Percentiles rank a stretch among this genome's conserved stretches.
Evolutionary conservation across 2,113 vertebrate species (phyloP).

Genomic region (Channa argus): DNA sequence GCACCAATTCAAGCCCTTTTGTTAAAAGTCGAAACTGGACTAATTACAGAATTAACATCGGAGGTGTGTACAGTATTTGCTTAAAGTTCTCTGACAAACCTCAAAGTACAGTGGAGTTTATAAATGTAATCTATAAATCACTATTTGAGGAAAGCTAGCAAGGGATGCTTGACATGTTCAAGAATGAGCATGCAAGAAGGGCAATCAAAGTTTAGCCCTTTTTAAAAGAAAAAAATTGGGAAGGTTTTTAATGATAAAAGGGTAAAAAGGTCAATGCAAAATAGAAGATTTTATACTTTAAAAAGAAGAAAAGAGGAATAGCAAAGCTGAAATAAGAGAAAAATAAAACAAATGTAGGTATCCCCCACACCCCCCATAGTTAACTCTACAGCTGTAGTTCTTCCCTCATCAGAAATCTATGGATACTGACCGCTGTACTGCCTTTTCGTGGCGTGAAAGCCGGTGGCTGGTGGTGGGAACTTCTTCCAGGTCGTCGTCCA

Average conservation of each 20-base stretch:
- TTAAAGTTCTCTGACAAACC: constrained; percentile 49
- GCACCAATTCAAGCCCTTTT: constrained; percentile 69
- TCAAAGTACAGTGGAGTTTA: constrained; percentile 48
- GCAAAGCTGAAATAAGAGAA: constrained; percentile 53
- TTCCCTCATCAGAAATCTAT: constrained; percentile 91
- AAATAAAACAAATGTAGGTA: constrained; percentile 73
- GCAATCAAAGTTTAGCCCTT: constrained; percentile 56
- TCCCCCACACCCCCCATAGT: constrained; percentile 71
- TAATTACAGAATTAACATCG: constrained; percentile 55
- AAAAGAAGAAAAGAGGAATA: constrained; percentile 61
- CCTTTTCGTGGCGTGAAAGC: constrained; percentile 96
- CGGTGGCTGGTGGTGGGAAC: constrained; percentile 98
- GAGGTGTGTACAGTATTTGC: constrained; percentile 29
- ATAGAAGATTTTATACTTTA: constrained; percentile 53
- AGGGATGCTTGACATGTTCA: constrained; percentile 39
- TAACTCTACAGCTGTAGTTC: constrained; percentile 67
- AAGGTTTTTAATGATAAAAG: constrained; percentile 59
- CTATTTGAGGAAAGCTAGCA: constrained; percentile 25
- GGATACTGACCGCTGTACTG: constrained; percentile 99
- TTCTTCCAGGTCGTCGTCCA: constrained; percentile 97
- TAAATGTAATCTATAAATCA: constrained; percentile 33
- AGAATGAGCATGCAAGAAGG: constrained; percentile 53
- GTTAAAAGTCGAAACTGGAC: constrained; percentile 51
- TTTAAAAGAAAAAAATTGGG: constrained; percentile 32
- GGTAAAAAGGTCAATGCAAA: constrained; percentile 47